phyloP scores from a whole-genome alignment of 2,888 invertebrate species.

The Thereva unica region DNA sequence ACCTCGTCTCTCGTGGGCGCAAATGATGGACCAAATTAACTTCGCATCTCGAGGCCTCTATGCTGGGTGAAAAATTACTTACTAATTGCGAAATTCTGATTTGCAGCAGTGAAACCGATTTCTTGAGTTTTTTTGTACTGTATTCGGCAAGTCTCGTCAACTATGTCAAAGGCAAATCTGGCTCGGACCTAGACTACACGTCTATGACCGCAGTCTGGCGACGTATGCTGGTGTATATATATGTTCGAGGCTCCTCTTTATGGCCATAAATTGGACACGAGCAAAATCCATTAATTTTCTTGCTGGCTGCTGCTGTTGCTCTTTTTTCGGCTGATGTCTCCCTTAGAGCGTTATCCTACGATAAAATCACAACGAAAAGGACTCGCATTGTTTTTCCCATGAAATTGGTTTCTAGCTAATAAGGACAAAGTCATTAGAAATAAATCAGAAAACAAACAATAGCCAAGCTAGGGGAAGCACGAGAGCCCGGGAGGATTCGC shows the following conservation, averaged over 20 bases:
- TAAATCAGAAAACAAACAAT: conserved; percentile 47
- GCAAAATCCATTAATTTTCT: conserved; percentile 37
- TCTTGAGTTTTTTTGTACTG: neutral
- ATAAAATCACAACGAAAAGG: conserved; percentile 40
- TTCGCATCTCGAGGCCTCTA: neutral
- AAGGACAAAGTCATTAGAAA: conserved; percentile 48
- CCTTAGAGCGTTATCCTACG: conserved; percentile 38
- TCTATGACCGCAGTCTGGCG: conserved; percentile 12
- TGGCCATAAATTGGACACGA: conserved; percentile 36
- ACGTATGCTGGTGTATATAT: conserved; percentile 13
- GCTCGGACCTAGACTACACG: neutral
- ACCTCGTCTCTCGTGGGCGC: neutral
- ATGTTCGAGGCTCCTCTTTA: conserved; percentile 12
- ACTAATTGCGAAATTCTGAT: neutral
- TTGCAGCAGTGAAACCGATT: neutral
- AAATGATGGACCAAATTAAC: conserved; percentile 19
- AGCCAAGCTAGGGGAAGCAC: conserved; percentile 36
- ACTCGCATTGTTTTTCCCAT: conserved; percentile 40
- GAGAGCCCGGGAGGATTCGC: conserved; percentile 11
- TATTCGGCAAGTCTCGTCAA: conserved; percentile 5
- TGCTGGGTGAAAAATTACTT: conserved; percentile 8
- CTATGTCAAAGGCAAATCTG: conserved; percentile 7
- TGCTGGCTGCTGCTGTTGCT: conserved; percentile 20
- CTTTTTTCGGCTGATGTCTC: conserved; percentile 26
- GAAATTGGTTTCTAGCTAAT: conserved; percentile 48